Evolutionary conservation across 2,113 vertebrate species (phyloP), one percentile per base, ranked within the genome.

Genomic region (Etia nguti): DNA sequence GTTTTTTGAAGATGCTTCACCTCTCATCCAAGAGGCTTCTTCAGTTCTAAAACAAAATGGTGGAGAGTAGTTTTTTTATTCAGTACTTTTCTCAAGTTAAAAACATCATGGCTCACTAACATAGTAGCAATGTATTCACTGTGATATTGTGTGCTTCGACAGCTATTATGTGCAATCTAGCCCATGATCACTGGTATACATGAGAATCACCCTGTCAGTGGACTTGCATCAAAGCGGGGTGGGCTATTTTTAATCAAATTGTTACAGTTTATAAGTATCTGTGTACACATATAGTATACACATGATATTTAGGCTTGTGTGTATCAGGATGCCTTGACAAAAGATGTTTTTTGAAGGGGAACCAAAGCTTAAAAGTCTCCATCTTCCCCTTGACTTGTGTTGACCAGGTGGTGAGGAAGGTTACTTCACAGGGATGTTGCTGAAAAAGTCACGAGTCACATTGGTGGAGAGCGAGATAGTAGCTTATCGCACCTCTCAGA

Each of bases 391-490:
- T 65, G 6, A n/a, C 5, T 46, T 90, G 10, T 79, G 9, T 29
- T 62, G 22, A n/a, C 20, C 90, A 99, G 99, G 97, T 91, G 95
- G 95, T n/a, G 83, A 96, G 52, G 97, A 97, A 1, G 97, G 90
- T 6, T 99, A 99, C 96, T 99, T 98, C 92, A 97, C 97, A 41
- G 98, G 92, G 9, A 93, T 99, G 83, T 97, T 99, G 97, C 92
- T 99, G 89, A 99, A 98, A 95, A 99, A 97, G 90, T 96, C 97
- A 0, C 96, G 97, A 92, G 95, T 98, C 34, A 98, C 97, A 90
- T 91, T 99, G n/a, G 82, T 97, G 87, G 97, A 96, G 85, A 96
- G 97, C 18, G 96, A 98, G 89, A 96, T 97, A 70, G 91, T 97
- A 81, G 68, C 95, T 88, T 99, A 97, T 88, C 97, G 97, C 86